phyloP scores from a whole-genome alignment of 2,797 vertebrate genomes.

The Acanthiza pusilla region DNA sequence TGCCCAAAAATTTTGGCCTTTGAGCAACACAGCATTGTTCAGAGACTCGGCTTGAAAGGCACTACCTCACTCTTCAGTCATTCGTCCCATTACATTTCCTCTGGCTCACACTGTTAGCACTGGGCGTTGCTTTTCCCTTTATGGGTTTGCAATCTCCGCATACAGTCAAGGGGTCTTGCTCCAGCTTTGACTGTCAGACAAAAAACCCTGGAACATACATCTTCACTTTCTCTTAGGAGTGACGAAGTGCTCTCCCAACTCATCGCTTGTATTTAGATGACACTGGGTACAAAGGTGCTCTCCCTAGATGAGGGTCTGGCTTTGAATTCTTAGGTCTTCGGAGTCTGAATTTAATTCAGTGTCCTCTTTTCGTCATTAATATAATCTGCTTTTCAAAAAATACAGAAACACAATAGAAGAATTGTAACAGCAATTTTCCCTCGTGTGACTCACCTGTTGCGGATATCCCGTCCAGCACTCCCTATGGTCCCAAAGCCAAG shows the following conservation, averaged over 20 bases:
- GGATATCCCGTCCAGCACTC: slow-evolving; percentile 90
- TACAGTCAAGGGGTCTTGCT: neutral
- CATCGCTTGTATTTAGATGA: neutral
- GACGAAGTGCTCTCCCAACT: neutral
- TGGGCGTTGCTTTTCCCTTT: neutral
- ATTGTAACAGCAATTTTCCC: neutral
- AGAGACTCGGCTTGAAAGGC: neutral
- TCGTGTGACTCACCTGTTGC: slow-evolving; percentile 79
- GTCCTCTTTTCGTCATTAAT: neutral
- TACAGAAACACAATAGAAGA: neutral
- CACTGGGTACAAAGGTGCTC: neutral
- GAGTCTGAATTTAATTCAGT: neutral
- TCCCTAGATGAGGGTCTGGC: neutral
- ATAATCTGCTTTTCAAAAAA: neutral
- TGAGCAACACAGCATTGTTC: neutral
- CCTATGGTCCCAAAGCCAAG: slow-evolving; percentile 88
- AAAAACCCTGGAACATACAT: neutral
- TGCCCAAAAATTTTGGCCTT: neutral
- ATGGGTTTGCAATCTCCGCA: neutral
- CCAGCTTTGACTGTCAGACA: neutral
- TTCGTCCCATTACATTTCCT: fast-evolving
- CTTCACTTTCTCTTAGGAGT: neutral
- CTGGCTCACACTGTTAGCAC: neutral
- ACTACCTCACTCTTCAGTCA: neutral
- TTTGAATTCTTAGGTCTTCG: neutral